These are phyloP conservation scores for Mastomys coucha DNA, from an alignment of 2,113 vertebrate genomes.

Conservation along the genomic window DNA sequence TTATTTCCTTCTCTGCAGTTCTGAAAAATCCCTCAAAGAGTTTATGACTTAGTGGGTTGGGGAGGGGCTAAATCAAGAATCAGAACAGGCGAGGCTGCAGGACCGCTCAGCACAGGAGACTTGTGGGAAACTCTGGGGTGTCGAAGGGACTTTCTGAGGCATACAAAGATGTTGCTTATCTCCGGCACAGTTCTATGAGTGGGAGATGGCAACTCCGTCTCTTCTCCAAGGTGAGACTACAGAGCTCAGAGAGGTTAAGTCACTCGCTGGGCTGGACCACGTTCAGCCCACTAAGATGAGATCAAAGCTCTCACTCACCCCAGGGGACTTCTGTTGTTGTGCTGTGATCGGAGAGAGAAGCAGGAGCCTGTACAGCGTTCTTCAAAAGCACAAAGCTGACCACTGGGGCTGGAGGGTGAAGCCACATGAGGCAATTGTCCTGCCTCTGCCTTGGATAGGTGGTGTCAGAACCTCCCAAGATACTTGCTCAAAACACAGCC, in stretches of 20 bases:
- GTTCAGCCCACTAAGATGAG: neutral
- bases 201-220: neutral
- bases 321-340: neutral
- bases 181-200: rapidly evolving
- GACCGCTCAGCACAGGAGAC: neutral
- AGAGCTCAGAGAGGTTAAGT: neutral
- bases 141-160: neutral
- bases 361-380: too few species aligned
- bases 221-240: neutral
- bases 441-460: neutral
- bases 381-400: neutral
- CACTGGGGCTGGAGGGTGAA: neutral
- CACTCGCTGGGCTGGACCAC: neutral
- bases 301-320: neutral
- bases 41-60: neutral
- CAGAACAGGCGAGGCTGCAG: neutral
- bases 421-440: neutral
- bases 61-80: neutral
- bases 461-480: neutral
- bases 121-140: neutral
- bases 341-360: neutral
- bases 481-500: neutral
- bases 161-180: neutral
- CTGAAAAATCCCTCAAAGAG: neutral
- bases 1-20: neutral